phyloP scores from a whole-genome alignment of 2,113 vertebrate species.

The Thalassarche chlororhynchos region DNA sequence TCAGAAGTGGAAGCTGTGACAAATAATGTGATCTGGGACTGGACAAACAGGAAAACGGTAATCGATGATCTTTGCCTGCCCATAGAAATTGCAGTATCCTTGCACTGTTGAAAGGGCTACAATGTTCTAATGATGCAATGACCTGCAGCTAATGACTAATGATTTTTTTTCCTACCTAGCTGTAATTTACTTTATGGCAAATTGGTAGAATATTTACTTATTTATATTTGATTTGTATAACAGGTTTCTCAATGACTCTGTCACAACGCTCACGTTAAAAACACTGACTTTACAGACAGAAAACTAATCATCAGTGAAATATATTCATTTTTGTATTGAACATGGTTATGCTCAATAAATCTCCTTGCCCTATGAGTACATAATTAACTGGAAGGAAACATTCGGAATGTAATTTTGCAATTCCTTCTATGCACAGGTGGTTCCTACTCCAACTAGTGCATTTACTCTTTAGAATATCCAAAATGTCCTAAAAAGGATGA shows the following conservation, averaged over 20 bases:
- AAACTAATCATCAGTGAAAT: neutral
- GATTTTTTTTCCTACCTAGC: neutral
- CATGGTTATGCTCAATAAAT: neutral
- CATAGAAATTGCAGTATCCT: neutral
- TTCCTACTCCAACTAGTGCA: neutral
- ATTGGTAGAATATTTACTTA: neutral
- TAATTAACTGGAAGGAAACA: conserved; percentile 19
- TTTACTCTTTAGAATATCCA: neutral
- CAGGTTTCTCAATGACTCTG: neutral
- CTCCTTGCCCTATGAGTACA: neutral
- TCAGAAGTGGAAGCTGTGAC: neutral
- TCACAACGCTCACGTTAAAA: neutral
- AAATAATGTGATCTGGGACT: neutral
- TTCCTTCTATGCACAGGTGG: neutral
- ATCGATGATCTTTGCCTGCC: neutral
- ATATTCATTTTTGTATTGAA: neutral
- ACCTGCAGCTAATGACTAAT: neutral
- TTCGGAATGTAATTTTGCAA: neutral
- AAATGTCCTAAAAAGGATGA: neutral
- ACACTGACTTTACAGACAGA: neutral
- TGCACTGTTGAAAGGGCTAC: neutral
- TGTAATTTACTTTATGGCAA: neutral
- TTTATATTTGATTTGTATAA: neutral
- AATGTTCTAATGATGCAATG: neutral
- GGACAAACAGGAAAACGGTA: neutral